Percentiles rank a stretch among this genome's conserved stretches.
phyloP scores from a whole-genome alignment of 2,888 invertebrate genomes.

The Alloscopus bannaensis region DNA sequence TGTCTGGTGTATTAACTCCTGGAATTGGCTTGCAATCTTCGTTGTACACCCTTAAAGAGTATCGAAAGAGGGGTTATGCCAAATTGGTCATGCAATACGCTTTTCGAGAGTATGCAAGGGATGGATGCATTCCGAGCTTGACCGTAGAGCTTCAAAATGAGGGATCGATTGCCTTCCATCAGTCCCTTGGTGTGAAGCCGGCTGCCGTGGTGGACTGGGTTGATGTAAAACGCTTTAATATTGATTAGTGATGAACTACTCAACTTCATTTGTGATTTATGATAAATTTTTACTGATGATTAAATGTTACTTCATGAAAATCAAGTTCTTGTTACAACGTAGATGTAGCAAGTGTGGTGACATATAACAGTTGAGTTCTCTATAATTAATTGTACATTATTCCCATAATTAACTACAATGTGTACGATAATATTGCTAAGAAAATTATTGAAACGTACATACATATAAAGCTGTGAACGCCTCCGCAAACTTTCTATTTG shows the following conservation, averaged over 20 bases:
- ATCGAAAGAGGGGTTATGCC: constrained; percentile 42
- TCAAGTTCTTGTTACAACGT: too few relatives aligned
- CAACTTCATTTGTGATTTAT: background rate
- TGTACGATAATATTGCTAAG: too few relatives aligned
- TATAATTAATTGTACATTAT: too few relatives aligned
- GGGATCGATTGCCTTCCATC: constrained; percentile 37
- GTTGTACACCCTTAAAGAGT: constrained; percentile 39
- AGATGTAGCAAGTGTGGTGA: too few relatives aligned
- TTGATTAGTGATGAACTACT: constrained; percentile 8
- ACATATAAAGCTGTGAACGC: too few relatives aligned
- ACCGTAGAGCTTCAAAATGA: constrained; percentile 42
- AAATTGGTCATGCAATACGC: constrained; percentile 42
- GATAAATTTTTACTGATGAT: background rate
- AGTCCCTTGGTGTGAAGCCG: constrained; percentile 40
- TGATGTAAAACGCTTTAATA: background rate
- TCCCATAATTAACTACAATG: too few relatives aligned
- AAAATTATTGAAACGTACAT: too few relatives aligned
- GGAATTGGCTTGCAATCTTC: constrained; percentile 35
- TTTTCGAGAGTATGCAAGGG: constrained; percentile 41
- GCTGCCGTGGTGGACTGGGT: constrained; percentile 44
- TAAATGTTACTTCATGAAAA: too few relatives aligned
- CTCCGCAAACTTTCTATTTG: too few relatives aligned
- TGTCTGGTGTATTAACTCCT: constrained; percentile 31
- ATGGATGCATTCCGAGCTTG: constrained; percentile 45
- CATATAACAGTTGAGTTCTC: too few relatives aligned